Evolutionary conservation across 92 coral and sea anemone species (phyloP), one percentile per base, ranked within the genome.

Genomic region (Palythoa grandiflora): DNA sequence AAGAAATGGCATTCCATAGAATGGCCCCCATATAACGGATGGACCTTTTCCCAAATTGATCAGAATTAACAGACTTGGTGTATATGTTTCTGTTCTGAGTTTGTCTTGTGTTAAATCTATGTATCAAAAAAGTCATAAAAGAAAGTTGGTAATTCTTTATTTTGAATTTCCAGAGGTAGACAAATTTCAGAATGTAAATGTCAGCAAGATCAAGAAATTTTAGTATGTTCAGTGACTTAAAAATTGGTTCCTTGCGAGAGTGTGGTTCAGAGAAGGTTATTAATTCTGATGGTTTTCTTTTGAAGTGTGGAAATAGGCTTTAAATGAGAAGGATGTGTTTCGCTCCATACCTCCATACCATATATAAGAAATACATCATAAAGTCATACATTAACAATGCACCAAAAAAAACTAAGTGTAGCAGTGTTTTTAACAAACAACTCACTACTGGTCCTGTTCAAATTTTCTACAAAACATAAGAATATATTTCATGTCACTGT

Each of bases 71-170:
- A 48, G 78, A 73, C 60, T 75, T 48, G 13, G 17, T 76, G 17
- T 76, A 11, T 38, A 76, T 76, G 63, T 76, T 76, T 76, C 16
- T 76, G 80, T 76, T 76, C 52, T 76, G 80, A 76, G 80, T 52
- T 76, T 76, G 80, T 52, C 80, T 76, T 76, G 80, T 76, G 61
- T 75, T 36, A 75, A 75, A 48, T 11, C 38, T 75, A 48, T 75
- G 63, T 38, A 75, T 75, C 80, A 48, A 48, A 48, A 65, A 48
- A 76, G 38, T 15, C 38, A 20, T 52, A 76, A 76, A 51, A 76
- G 80, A 61, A 76, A 9, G 80, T 10, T 10, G 50, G 50, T 72
- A 72, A 38, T 38, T 72, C 12, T 72, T 38, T 72, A 38, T 12
- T 72, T 28, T n/a, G n/a, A n/a, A n/a, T 37, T 37, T n/a, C 51